Percentiles rank a stretch among this genome's conserved stretches.
Conservation (phyloP, 2,113 vertebrate species). For the Baryphthengus martii region DNA sequence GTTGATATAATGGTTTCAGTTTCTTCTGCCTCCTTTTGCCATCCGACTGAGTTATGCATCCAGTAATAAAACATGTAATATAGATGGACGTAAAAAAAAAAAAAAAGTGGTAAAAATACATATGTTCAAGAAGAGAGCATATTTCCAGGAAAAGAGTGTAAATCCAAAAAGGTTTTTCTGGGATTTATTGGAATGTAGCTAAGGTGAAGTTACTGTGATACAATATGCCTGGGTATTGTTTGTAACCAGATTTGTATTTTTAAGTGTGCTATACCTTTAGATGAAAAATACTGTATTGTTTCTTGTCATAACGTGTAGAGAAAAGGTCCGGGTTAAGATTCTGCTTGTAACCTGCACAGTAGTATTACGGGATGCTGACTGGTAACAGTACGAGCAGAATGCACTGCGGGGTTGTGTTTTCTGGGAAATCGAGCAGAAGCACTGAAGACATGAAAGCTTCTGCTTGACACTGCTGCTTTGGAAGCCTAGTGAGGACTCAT, state of each 20-base stretch:
- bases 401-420: background rate
- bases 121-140: background rate
- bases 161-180: background rate
- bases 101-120: background rate
- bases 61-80: background rate
- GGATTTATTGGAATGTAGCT: background rate
- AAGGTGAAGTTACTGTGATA: background rate
- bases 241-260: background rate
- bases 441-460: background rate
- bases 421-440: constrained; percentile 29
- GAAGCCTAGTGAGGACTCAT: constrained; percentile 44
- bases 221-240: background rate
- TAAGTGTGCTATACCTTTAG: background rate
- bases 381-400: background rate
- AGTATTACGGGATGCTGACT: background rate
- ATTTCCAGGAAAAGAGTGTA: background rate
- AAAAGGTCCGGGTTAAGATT: background rate
- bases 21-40: background rate
- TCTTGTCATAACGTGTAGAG: background rate
- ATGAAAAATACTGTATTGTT: background rate
- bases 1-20: background rate
- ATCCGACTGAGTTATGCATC: background rate
- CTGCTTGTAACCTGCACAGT: background rate
- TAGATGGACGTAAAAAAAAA: background rate
- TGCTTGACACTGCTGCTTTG: constrained; percentile 45